Evolutionary conservation across 2,113 vertebrate species (phyloP).

Genomic region (Natator depressus): DNA sequence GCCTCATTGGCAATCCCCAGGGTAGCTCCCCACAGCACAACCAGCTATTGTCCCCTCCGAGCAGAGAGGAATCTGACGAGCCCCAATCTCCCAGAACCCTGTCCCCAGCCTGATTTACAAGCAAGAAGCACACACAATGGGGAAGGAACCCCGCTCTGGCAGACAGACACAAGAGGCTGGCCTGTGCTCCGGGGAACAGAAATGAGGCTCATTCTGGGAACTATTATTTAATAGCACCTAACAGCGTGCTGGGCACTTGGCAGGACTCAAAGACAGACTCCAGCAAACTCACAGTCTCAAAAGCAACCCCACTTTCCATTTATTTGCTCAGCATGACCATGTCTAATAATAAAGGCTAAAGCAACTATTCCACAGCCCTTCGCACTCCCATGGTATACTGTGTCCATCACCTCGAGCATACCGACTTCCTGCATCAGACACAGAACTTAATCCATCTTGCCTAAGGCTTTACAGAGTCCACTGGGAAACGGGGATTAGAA

Average conservation of each 20-base stretch:
- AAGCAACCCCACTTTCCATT: no score
- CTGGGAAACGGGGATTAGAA: neutral
- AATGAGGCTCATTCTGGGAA: neutral
- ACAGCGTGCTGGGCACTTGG: no score
- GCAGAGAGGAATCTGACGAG: neutral
- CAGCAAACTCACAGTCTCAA: neutral
- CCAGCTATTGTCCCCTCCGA: neutral
- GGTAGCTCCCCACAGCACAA: neutral
- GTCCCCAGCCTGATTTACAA: neutral
- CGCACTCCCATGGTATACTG: neutral
- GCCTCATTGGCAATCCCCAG: neutral
- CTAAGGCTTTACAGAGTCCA: neutral
- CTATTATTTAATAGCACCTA: neutral
- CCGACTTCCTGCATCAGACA: neutral
- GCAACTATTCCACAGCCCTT: neutral
- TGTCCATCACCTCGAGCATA: neutral
- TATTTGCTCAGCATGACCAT: fast-evolving
- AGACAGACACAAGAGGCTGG: neutral
- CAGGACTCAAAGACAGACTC: neutral
- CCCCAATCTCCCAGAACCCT: neutral
- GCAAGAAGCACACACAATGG: neutral
- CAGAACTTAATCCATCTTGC: neutral
- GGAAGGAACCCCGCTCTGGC: neutral
- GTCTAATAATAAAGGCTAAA: fast-evolving
- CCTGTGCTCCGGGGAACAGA: neutral